Conservation (phyloP, 1,140 invertebrate species). For the Nephila pilipes region DNA sequence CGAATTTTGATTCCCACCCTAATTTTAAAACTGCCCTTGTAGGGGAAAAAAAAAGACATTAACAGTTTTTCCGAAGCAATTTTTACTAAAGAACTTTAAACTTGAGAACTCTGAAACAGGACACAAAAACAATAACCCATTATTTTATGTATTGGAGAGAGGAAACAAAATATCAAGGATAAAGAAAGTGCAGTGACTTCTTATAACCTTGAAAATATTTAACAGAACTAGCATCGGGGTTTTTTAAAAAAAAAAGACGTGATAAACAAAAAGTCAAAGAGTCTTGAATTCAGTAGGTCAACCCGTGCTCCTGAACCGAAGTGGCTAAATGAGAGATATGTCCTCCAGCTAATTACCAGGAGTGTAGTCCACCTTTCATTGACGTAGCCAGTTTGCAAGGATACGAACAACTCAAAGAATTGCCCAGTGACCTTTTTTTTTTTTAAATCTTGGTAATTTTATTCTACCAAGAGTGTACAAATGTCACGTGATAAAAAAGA, state of each 20-base stretch:
- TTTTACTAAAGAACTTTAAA: not conserved
- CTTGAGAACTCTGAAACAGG: not conserved
- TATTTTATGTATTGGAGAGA: not conserved
- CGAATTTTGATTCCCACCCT: no score
- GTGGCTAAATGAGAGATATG: not conserved
- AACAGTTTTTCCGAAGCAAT: no score
- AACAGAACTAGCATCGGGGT: not conserved
- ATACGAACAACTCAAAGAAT: not conserved
- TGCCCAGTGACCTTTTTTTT: conserved; percentile 40
- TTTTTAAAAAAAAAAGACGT: not conserved
- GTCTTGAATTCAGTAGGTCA: conserved; percentile 49
- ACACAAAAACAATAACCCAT: not conserved
- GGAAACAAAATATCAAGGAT: not conserved
- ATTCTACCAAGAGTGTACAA: not conserved
- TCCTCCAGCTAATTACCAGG: conserved; percentile 58
- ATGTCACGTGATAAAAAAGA: not conserved
- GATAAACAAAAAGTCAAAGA: not conserved
- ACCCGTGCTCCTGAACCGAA: conserved; percentile 38
- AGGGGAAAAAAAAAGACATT: no score
- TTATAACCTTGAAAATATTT: conserved; percentile 41
- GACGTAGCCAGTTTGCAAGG: conserved; percentile 39
- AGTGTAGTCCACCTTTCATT: conserved; percentile 62
- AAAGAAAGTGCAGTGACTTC: conserved; percentile 32
- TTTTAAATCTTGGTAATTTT: not conserved
- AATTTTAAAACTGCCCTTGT: no score